Percentiles rank a stretch among this genome's conserved stretches.
Conservation (phyloP, 2,888 invertebrate species). For the Hemistola chrysoprasaria region DNA sequence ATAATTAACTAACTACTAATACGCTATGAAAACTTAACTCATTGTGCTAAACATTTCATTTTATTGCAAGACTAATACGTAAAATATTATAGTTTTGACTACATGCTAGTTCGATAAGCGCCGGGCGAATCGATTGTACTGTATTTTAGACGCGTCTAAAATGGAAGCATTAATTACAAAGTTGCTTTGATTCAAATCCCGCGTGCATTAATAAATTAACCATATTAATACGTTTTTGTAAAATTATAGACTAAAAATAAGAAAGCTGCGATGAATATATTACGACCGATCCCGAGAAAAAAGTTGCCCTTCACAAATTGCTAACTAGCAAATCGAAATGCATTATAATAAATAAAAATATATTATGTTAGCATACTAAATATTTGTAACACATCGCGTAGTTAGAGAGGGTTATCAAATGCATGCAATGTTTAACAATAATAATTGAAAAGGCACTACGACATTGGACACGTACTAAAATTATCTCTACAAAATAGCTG, state of each 20-base stretch:
- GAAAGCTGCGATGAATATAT: too few species aligned
- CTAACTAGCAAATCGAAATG: constrained; percentile 42
- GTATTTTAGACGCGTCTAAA: constrained; percentile 48
- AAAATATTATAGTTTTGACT: constrained; percentile 34
- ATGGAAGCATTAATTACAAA: constrained; percentile 55
- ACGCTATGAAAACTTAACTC: constrained; percentile 57
- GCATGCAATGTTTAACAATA: constrained; percentile 48
- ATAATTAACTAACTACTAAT: constrained; percentile 55
- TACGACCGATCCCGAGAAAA: constrained; percentile 16
- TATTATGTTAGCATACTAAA: constrained; percentile 27
- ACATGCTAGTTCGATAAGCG: constrained; percentile 42
- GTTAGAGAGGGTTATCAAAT: constrained; percentile 46
- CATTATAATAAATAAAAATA: constrained; percentile 37
- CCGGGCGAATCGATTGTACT: constrained; percentile 70
- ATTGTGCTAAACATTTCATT: constrained; percentile 34
- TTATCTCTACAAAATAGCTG: constrained; percentile 6
- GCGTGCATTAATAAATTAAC: neutral
- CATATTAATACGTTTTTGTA: neutral
- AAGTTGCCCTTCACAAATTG: constrained; percentile 3
- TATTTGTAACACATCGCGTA: constrained; percentile 39
- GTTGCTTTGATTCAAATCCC: constrained; percentile 33
- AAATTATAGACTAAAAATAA: neutral
- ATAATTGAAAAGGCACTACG: constrained; percentile 54
- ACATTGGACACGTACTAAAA: constrained; percentile 13
- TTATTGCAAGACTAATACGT: constrained; percentile 4